Evolutionary conservation across 2,888 invertebrate species (phyloP).

Genomic region (Oligia strigilis): DNA sequence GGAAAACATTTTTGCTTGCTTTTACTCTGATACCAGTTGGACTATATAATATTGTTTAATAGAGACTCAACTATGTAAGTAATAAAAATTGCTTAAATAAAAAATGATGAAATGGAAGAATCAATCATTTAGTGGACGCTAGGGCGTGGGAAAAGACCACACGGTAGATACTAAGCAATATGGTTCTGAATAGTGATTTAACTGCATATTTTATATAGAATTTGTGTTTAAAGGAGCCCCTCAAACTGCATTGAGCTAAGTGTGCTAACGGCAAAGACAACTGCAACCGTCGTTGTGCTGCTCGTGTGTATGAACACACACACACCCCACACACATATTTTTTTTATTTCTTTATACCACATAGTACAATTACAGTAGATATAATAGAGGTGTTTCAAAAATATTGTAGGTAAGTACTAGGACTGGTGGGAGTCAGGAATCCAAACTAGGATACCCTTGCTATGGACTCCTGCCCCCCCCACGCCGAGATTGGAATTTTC

Average conservation of each 20-base stretch:
- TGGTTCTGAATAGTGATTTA: neutral
- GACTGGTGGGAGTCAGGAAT: too few species aligned
- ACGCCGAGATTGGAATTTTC: too few species aligned
- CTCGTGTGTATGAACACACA: too few species aligned
- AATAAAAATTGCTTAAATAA: neutral
- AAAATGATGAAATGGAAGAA: neutral
- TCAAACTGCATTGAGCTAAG: neutral
- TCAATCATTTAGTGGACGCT: slow-evolving; percentile 11
- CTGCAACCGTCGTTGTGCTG: too few species aligned
- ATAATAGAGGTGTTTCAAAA: too few species aligned
- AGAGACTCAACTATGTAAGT: neutral
- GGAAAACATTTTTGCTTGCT: neutral
- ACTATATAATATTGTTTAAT: neutral
- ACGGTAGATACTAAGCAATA: neutral
- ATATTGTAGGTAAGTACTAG: too few species aligned
- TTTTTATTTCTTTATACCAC: too few species aligned
- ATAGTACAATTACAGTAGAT: too few species aligned
- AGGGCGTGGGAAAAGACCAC: slow-evolving; percentile 14
- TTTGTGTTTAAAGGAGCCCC: neutral
- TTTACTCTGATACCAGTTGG: neutral
- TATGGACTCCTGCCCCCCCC: too few species aligned
- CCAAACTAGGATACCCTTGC: too few species aligned
- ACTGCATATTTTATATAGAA: neutral
- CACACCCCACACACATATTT: too few species aligned
- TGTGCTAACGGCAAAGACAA: too few species aligned